These are phyloP conservation scores for Vulpes vulpes DNA, from an alignment of 2,113 vertebrate species.

Conservation along the genomic window DNA sequence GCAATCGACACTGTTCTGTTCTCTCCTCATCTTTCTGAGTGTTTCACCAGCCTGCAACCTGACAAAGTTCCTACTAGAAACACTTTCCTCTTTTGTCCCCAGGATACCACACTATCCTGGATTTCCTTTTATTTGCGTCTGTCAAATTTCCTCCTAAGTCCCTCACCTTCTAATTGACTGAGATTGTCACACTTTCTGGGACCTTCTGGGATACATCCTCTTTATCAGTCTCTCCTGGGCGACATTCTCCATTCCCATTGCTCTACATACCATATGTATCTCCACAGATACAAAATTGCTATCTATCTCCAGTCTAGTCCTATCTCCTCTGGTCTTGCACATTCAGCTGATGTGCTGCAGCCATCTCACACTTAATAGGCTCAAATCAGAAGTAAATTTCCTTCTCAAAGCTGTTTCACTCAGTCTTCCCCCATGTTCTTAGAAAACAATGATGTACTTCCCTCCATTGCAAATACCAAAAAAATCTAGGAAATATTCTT, in stretches of 20 bases:
- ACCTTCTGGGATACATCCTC: neutral
- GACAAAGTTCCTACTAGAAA: neutral
- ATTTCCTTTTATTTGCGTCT: neutral
- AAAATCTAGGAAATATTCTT: neutral
- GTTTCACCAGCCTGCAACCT: neutral
- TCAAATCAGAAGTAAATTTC: neutral
- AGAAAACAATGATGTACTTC: neutral
- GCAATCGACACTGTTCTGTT: neutral
- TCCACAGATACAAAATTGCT: neutral
- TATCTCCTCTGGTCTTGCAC: neutral
- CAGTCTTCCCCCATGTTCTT: neutral
- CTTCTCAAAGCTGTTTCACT: neutral
- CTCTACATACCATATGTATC: neutral
- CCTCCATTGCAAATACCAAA: neutral
- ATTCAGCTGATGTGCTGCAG: neutral
- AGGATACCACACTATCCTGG: neutral
- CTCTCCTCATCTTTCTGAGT: neutral
- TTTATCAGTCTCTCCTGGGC: neutral
- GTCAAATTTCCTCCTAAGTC: neutral
- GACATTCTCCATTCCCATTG: neutral
- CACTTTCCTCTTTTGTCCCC: neutral
- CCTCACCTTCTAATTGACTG: neutral
- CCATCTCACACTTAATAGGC: neutral
- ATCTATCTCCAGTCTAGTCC: neutral
- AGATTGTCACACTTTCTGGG: neutral